phyloP scores from a whole-genome alignment of 2,113 vertebrate genomes.

The Ochotona curzoniae region DNA sequence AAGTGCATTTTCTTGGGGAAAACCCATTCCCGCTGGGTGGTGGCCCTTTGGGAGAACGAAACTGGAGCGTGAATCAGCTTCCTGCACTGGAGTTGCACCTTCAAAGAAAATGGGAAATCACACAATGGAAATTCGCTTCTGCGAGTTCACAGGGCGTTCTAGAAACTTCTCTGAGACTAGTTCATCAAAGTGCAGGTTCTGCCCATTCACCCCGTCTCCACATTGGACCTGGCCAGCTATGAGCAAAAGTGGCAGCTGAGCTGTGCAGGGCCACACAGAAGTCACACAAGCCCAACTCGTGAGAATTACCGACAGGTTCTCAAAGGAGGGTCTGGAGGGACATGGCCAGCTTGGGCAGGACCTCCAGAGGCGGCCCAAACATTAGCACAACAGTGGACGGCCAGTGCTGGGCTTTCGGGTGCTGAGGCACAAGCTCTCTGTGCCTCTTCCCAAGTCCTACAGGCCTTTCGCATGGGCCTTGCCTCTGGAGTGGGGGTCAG shows the following conservation, averaged over 20 bases:
- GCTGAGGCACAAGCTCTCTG: neutral
- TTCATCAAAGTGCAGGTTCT: rapidly evolving
- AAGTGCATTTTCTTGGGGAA: neutral
- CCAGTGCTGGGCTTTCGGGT: rapidly evolving
- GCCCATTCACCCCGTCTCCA: rapidly evolving
- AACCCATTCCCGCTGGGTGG: neutral
- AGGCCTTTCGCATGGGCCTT: neutral
- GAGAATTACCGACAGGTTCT: neutral
- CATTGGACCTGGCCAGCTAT: neutral
- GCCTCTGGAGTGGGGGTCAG: neutral
- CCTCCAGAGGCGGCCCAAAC: neutral
- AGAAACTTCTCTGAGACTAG: neutral
- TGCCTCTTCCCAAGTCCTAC: neutral
- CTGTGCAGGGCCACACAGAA: neutral
- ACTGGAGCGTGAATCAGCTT: too few relatives aligned
- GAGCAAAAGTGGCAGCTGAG: neutral
- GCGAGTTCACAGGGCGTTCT: neutral
- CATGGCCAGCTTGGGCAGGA: neutral
- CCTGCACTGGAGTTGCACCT: neutral
- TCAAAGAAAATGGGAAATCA: neutral
- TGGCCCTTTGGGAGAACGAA: neutral
- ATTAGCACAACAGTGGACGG: rapidly evolving
- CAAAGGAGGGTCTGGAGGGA: neutral
- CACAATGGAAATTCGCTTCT: too few relatives aligned
- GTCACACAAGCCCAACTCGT: neutral